Conservation (phyloP, 2,888 invertebrate genomes). For the Gibbula magus region DNA sequence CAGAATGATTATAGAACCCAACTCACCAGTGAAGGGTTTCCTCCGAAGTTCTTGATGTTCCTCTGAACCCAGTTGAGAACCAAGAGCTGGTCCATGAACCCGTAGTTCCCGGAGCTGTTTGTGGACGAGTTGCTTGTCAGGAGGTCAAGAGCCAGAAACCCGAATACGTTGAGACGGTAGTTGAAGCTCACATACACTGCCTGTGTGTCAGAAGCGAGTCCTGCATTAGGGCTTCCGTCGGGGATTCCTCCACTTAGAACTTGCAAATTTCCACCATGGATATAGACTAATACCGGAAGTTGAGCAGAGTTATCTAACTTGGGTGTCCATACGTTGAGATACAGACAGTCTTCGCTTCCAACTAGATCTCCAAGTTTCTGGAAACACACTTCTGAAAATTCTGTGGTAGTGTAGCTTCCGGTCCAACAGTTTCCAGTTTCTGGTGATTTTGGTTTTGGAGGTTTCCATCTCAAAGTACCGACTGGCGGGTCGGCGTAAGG, state of each 20-base stretch:
- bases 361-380: conserved; percentile 38
- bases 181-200: conserved; percentile 91
- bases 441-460: conserved; percentile 34
- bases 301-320: conserved; percentile 47
- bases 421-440: conserved; percentile 49
- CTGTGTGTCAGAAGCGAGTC: conserved; percentile 85
- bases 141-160: conserved; percentile 84
- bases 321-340: conserved; percentile 68
- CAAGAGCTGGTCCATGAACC: conserved; percentile 59
- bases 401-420: conserved; percentile 40
- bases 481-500: conserved; percentile 56
- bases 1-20: too few species aligned
- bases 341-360: conserved; percentile 63
- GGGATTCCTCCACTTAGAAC: conserved; percentile 52
- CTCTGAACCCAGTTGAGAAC: conserved; percentile 58
- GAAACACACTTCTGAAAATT: conserved; percentile 41
- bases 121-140: conserved; percentile 45
- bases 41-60: conserved; percentile 61
- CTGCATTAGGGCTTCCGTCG: conserved; percentile 80
- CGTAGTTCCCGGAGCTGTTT: conserved; percentile 60
- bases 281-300: conserved; percentile 70
- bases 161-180: conserved; percentile 84
- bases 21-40: conserved; percentile 47
- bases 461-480: conserved; percentile 47
- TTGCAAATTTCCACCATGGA: conserved; percentile 67